Evolutionary conservation across 2,797 vertebrate genomes (phyloP).

Genomic region (Lepus townsendii): DNA sequence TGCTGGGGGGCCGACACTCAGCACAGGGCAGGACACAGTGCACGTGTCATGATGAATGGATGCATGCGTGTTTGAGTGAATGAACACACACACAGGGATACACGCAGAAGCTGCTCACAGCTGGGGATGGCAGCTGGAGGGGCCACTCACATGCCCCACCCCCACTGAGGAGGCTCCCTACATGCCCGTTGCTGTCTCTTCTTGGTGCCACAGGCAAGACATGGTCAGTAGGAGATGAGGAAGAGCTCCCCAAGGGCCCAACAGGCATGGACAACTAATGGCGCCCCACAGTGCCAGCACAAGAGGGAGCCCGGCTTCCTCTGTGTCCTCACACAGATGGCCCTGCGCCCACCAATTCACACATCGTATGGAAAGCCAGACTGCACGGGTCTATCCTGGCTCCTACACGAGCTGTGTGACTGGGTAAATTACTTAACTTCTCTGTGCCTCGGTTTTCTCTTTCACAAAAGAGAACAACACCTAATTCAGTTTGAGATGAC

Average conservation of each 20-base stretch:
- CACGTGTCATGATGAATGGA: fast-evolving
- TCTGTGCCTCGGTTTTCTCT: not conserved
- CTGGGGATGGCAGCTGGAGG: not conserved
- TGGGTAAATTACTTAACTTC: not conserved
- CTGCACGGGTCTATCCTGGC: not conserved
- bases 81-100: not conserved
- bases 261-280: not conserved
- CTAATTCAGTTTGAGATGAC: not conserved
- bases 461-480: not conserved
- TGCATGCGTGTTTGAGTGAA: not conserved
- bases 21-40: not conserved
- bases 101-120: not conserved
- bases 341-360: not conserved
- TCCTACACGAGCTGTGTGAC: not conserved
- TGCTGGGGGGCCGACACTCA: not conserved
- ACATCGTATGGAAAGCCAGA: not conserved
- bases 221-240: not conserved
- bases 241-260: not conserved
- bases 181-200: not conserved
- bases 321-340: not conserved
- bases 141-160: too few relatives aligned
- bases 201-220: not conserved
- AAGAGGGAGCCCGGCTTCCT: not conserved
- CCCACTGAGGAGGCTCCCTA: too few relatives aligned
- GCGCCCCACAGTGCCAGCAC: too few relatives aligned